These are phyloP conservation scores for Hiodon tergisus DNA, from an alignment of 2,113 vertebrate species.

Conservation along the genomic window DNA sequence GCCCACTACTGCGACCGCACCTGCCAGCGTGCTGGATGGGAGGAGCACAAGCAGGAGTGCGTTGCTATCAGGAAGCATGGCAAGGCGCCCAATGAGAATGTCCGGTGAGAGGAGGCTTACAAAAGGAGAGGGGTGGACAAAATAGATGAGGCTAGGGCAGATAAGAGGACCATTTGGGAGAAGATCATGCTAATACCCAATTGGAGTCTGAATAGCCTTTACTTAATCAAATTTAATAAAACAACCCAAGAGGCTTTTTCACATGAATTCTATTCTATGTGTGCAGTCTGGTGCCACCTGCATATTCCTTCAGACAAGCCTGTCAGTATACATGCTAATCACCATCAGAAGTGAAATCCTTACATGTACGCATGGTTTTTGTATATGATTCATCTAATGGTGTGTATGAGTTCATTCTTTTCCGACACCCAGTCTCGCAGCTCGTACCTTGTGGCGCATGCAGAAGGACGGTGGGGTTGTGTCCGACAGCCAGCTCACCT, in stretches of 20 bases:
- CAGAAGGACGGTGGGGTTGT: slow-evolving; percentile 73
- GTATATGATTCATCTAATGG: not conserved
- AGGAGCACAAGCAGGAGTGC: slow-evolving; percentile 87
- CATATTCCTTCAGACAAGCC: not conserved
- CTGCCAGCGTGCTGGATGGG: slow-evolving; percentile 88
- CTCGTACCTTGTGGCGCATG: slow-evolving; percentile 81
- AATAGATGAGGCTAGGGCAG: not conserved
- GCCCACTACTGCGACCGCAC: slow-evolving; percentile 91
- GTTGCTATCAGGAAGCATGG: slow-evolving; percentile 70
- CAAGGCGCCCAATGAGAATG: slow-evolving; percentile 70
- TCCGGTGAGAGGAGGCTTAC: slow-evolving; percentile 68
- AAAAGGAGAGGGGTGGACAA: not conserved
- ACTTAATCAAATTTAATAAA: not conserved
- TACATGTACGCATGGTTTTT: not conserved
- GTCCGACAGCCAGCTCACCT: slow-evolving; percentile 75
- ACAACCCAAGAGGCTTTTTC: not conserved
- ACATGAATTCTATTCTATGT: not conserved
- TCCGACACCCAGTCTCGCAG: slow-evolving; percentile 69
- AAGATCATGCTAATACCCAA: too few relatives aligned
- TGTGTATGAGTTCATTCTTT: not conserved
- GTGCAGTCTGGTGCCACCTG: not conserved
- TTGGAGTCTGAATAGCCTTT: too few relatives aligned
- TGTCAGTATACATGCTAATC: not conserved
- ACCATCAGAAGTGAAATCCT: not conserved
- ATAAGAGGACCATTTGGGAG: not conserved